A percentile compares a stretch with the other conserved stretches of the same genome.
These are phyloP conservation scores for Lagria hirta DNA, from an alignment of 2,888 invertebrate species.

Conservation along the genomic window DNA sequence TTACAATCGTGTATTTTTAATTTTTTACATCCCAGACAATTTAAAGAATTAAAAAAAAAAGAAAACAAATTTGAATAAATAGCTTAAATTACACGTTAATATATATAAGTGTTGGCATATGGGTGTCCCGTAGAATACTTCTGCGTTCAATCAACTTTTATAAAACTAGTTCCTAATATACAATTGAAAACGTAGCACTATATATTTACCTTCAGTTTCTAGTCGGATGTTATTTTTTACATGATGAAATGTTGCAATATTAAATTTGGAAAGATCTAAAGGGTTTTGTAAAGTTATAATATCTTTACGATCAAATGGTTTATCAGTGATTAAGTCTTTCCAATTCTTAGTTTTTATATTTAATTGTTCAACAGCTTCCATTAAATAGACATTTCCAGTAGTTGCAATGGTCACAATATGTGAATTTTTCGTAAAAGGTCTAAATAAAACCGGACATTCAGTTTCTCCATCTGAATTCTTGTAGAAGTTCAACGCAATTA, in stretches of 20 bases:
- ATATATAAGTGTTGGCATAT: too few species aligned
- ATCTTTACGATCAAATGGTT: conserved; percentile 83
- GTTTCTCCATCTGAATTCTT: conserved; percentile 81
- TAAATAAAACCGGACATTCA: conserved; percentile 94
- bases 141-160: too few species aligned
- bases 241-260: conserved; percentile 92
- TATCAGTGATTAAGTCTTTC: conserved; percentile 90
- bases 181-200: neutral
- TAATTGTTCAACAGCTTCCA: conserved; percentile 93
- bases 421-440: conserved; percentile 89
- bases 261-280: conserved; percentile 85
- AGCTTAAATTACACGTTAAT: neutral
- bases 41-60: too few species aligned
- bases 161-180: neutral
- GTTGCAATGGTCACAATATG: conserved; percentile 87
- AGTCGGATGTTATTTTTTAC: conserved; percentile 87
- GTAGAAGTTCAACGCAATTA: conserved; percentile 84
- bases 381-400: conserved; percentile 94
- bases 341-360: conserved; percentile 94
- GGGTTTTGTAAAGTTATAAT: conserved; percentile 94
- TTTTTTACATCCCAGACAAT: too few species aligned
- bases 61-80: too few species aligned
- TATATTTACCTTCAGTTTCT: conserved; percentile 72
- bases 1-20: too few species aligned
- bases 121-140: too few species aligned